These are phyloP conservation scores for Andrena marginata DNA, from an alignment of 2,888 invertebrate species.

Conservation along the genomic window DNA sequence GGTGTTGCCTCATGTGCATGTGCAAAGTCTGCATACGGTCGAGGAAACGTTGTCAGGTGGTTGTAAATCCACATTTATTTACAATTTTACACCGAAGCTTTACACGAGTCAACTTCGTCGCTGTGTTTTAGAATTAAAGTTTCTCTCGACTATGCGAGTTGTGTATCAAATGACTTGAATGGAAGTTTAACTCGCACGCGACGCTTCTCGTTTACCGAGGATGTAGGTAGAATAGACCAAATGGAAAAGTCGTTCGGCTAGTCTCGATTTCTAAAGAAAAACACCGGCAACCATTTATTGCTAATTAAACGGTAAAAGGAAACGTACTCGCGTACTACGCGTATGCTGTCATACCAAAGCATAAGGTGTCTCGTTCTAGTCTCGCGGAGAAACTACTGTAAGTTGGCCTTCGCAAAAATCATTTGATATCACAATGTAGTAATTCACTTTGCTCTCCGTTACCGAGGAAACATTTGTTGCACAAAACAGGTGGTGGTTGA, in stretches of 20 bases:
- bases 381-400: constrained; percentile 19
- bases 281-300: constrained; percentile 1
- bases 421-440: constrained; percentile 9
- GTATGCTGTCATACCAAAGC: constrained; percentile 44
- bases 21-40: constrained; percentile 27
- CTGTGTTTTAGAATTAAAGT: not conserved
- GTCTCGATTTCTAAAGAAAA: constrained; percentile 15
- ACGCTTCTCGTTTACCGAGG: not conserved
- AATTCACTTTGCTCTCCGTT: constrained; percentile 26
- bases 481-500: constrained; percentile 55
- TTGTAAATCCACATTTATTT: constrained; percentile 58
- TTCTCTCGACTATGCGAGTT: not conserved
- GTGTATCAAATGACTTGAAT: not conserved
- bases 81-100: constrained; percentile 20
- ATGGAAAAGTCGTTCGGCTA: constrained; percentile 8
- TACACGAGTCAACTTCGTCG: not conserved
- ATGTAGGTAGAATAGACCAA: constrained; percentile 7
- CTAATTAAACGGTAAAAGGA: not conserved
- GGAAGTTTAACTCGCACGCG: not conserved
- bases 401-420: constrained; percentile 8
- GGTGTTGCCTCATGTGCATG: constrained; percentile 48
- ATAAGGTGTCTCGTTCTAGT: constrained; percentile 50
- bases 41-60: constrained; percentile 51
- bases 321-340: not conserved
- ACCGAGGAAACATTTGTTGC: constrained; percentile 24